These are phyloP conservation scores for Camarhynchus parvulus DNA, from an alignment of 2,113 vertebrate species.

Conservation along the genomic window DNA sequence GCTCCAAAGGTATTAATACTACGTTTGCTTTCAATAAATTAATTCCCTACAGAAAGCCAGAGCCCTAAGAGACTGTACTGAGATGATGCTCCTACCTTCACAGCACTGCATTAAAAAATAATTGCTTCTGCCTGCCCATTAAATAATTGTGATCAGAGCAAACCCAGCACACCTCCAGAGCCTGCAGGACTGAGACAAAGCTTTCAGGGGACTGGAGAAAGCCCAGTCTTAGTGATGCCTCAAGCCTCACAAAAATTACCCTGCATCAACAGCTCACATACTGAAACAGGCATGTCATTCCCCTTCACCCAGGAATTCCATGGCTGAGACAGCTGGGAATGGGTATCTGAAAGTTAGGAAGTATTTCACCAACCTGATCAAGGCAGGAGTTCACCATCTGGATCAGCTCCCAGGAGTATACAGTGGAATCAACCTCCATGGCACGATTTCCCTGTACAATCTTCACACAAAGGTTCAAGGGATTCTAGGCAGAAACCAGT, in stretches of 20 bases:
- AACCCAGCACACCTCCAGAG: not conserved
- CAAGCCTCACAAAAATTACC: not conserved
- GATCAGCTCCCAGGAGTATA: slow-evolving; percentile 88
- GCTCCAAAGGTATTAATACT: not conserved
- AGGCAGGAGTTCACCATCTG: slow-evolving; percentile 91
- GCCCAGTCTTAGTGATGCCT: not conserved
- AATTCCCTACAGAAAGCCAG: not conserved
- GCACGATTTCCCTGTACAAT: slow-evolving; percentile 97
- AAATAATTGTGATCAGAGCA: not conserved
- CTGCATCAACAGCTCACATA: not conserved
- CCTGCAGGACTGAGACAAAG: not conserved
- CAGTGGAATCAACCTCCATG: slow-evolving; percentile 90
- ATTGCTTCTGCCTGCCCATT: not conserved
- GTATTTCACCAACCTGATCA: slow-evolving; percentile 83
- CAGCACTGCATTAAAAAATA: not conserved
- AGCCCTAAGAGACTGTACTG: not conserved
- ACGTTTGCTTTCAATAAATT: not conserved
- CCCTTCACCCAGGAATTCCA: not conserved
- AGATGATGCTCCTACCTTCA: not conserved
- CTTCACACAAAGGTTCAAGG: slow-evolving; percentile 97
- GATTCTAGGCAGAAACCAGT: slow-evolving; percentile 81
- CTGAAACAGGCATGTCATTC: not conserved
- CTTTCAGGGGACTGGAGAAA: not conserved
- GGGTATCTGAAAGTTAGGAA: not conserved
- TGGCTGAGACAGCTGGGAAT: not conserved